phyloP scores from a whole-genome alignment of 2,888 invertebrate species.

The Bugula neritina region DNA sequence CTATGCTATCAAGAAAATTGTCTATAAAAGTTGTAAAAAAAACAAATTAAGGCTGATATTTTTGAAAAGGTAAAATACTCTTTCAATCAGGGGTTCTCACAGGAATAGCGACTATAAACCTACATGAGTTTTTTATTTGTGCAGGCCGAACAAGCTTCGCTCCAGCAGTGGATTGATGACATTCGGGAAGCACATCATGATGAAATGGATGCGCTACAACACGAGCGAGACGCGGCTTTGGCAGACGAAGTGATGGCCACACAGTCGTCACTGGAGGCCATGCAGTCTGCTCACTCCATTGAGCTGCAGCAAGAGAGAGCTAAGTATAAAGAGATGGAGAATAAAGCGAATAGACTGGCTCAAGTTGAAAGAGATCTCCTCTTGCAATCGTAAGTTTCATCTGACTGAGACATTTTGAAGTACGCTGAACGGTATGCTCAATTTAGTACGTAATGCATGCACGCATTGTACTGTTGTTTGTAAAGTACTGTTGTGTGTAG shows the following conservation, averaged over 20 bases:
- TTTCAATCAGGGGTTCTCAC: too few relatives aligned
- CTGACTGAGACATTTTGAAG: too few relatives aligned
- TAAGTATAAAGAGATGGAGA: constrained; percentile 13
- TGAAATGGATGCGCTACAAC: constrained; percentile 25
- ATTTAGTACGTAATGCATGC: too few relatives aligned
- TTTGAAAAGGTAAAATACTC: too few relatives aligned
- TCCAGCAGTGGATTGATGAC: constrained; percentile 27
- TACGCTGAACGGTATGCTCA: too few relatives aligned
- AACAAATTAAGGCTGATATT: too few relatives aligned
- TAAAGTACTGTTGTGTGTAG: too few relatives aligned
- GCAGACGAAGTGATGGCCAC: constrained; percentile 24
- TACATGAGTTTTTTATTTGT: too few relatives aligned
- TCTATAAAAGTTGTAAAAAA: too few relatives aligned
- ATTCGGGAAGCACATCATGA: constrained; percentile 24
- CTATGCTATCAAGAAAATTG: too few relatives aligned
- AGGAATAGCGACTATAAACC: too few relatives aligned
- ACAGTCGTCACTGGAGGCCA: constrained; percentile 17
- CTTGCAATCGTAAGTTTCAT: constrained; percentile 9
- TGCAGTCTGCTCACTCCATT: neutral
- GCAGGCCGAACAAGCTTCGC: constrained; percentile 25
- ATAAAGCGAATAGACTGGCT: neutral
- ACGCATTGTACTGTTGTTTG: too few relatives aligned
- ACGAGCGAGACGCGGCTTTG: constrained; percentile 17
- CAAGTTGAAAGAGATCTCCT: constrained; percentile 25
- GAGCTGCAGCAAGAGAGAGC: constrained; percentile 14